Percentiles rank a stretch among this genome's conserved stretches.
phyloP scores from a whole-genome alignment of 2,888 invertebrate genomes.

The Desoria tigrina region DNA sequence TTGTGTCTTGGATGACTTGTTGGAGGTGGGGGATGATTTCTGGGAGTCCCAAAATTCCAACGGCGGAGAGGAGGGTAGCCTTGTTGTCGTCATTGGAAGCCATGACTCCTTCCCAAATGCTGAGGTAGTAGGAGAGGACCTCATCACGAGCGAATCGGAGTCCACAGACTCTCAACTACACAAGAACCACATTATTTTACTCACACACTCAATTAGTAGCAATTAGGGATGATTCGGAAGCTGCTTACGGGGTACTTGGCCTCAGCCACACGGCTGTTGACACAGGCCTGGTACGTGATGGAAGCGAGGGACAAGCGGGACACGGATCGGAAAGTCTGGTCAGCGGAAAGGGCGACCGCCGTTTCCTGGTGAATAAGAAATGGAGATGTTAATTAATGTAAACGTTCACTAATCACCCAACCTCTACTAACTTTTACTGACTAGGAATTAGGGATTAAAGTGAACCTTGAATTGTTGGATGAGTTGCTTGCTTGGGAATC shows the following conservation, averaged over 20 bases:
- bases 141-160: background rate
- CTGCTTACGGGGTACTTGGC: constrained; percentile 15
- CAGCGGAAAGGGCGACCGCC: background rate
- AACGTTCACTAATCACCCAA: no score
- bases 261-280: constrained; percentile 11
- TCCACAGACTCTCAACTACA: background rate
- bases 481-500: constrained; percentile 9
- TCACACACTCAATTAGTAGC: no score
- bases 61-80: constrained; percentile 10
- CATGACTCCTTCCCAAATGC: constrained; percentile 1
- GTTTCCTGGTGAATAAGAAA: no score
- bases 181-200: no score
- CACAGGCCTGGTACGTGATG: constrained; percentile 16
- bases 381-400: no score
- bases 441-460: no score
- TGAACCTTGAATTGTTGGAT: constrained; percentile 13
- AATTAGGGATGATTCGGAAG: background rate
- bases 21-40: background rate
- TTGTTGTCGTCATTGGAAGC: background rate
- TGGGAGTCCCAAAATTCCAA: constrained; percentile 10
- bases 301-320: constrained; percentile 9
- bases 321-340: constrained; percentile 1
- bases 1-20: background rate
- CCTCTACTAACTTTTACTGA: background rate
- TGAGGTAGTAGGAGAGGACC: background rate